Evolutionary conservation across 2,888 invertebrate genomes (phyloP).

Genomic region (Phyllotreta cruciferae): DNA sequence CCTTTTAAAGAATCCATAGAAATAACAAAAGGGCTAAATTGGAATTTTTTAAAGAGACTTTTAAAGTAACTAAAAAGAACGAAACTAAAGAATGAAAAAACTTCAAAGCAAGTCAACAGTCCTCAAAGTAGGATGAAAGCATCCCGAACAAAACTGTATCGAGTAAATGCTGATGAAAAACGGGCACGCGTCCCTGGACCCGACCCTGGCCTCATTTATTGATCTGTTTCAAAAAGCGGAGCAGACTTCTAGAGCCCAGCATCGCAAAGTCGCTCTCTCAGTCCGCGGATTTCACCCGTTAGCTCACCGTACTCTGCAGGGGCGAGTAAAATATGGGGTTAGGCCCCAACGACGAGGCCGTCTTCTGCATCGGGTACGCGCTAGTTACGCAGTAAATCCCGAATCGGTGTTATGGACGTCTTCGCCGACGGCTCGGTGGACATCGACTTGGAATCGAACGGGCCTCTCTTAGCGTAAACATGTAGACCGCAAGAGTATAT

Average conservation of each 20-base stretch:
- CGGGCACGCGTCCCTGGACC: constrained; percentile 9
- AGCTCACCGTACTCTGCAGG: constrained; percentile 25
- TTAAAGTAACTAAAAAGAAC: no score
- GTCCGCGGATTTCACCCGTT: constrained; percentile 53
- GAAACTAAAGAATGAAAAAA: no score
- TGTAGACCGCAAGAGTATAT: background rate
- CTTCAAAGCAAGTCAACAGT: no score
- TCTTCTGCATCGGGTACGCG: constrained; percentile 6
- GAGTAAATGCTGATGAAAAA: no score
- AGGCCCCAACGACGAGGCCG: constrained; percentile 2
- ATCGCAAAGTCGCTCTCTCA: constrained; percentile 47
- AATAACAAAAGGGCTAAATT: no score
- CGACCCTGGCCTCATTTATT: constrained; percentile 46
- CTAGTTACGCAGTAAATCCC: background rate
- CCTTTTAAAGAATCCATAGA: no score
- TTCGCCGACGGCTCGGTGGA: background rate
- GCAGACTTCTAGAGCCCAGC: constrained; percentile 50
- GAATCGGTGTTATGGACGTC: background rate
- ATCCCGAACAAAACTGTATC: no score
- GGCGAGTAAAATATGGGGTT: constrained; percentile 23
- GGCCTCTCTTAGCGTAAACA: background rate
- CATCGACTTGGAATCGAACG: background rate
- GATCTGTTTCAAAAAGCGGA: constrained; percentile 47
- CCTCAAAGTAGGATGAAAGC: no score
- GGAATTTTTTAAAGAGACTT: no score